Conservation (phyloP, 2,888 invertebrate species). For the Drosophila merina region DNA sequence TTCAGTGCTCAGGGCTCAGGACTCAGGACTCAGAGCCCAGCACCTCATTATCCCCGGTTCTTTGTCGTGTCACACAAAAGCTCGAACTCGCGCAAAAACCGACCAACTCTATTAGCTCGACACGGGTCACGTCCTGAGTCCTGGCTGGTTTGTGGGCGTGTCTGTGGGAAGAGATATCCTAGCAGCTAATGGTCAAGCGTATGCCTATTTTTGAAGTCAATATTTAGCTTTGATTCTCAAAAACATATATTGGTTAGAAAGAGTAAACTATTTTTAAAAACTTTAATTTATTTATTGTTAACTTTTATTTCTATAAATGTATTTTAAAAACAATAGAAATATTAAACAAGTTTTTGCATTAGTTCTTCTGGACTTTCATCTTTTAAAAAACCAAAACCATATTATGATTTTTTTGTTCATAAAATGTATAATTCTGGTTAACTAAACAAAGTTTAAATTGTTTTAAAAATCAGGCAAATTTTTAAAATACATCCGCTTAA, state of each 20-base stretch:
- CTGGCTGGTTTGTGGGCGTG: slow-evolving; percentile 7
- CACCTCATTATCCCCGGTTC: slow-evolving; percentile 27
- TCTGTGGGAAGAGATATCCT: background rate
- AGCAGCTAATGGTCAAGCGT: background rate
- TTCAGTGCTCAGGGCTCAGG: slow-evolving; percentile 18
- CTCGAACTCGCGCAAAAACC: slow-evolving; percentile 58
- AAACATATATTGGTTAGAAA: too few species aligned
- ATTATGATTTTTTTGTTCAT: too few species aligned
- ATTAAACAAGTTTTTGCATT: too few species aligned
- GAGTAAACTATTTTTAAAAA: too few species aligned
- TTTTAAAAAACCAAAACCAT: too few species aligned
- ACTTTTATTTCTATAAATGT: too few species aligned
- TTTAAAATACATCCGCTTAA: background rate
- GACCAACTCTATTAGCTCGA: slow-evolving; percentile 25
- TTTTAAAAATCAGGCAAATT: background rate
- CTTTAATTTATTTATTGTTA: too few species aligned
- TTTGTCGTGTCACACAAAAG: slow-evolving; percentile 73
- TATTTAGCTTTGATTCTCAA: too few species aligned
- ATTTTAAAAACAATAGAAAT: too few species aligned
- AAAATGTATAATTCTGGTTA: background rate
- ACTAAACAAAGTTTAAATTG: background rate
- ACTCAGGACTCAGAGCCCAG: background rate
- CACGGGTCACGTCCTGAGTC: slow-evolving; percentile 14
- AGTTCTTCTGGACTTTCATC: too few species aligned
- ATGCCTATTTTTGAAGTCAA: background rate